These are phyloP conservation scores for Drosophila quinaria DNA, from an alignment of 2,888 invertebrate species.

Conservation along the genomic window DNA sequence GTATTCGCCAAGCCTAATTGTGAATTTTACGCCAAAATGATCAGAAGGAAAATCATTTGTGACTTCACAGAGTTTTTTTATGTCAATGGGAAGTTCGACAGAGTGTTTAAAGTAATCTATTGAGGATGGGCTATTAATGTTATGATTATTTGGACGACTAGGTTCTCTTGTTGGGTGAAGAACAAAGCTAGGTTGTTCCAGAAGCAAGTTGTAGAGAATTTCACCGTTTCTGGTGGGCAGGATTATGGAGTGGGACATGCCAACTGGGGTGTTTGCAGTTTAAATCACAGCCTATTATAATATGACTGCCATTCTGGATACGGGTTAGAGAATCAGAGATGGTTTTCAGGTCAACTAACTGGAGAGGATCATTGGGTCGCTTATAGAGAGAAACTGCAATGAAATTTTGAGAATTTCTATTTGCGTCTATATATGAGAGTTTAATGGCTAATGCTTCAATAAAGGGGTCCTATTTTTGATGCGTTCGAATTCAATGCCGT, in stretches of 20 bases:
- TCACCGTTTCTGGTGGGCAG: neutral
- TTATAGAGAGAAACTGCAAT: too few relatives aligned
- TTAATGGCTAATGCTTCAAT: constrained; percentile 8
- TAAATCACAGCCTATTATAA: constrained; percentile 4
- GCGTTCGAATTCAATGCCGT: neutral
- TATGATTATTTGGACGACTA: neutral
- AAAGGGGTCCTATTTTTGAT: neutral
- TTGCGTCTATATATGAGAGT: neutral
- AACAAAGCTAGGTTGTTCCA: neutral
- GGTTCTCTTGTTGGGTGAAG: too few relatives aligned
- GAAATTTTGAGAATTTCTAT: neutral
- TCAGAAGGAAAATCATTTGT: constrained; percentile 12
- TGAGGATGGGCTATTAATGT: neutral
- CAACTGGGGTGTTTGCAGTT: constrained; percentile 25
- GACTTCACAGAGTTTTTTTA: neutral
- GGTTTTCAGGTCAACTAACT: neutral
- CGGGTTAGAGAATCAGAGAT: neutral
- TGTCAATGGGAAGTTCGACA: neutral
- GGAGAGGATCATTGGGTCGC: neutral
- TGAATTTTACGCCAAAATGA: constrained; percentile 2
- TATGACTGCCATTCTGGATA: neutral
- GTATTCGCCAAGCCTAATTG: neutral
- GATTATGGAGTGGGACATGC: neutral
- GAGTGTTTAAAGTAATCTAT: constrained; percentile 15
- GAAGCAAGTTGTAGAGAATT: neutral